Base-by-base conservation (phyloP, 2,888 invertebrate species). In the Polydesmus complanatus region DNA sequence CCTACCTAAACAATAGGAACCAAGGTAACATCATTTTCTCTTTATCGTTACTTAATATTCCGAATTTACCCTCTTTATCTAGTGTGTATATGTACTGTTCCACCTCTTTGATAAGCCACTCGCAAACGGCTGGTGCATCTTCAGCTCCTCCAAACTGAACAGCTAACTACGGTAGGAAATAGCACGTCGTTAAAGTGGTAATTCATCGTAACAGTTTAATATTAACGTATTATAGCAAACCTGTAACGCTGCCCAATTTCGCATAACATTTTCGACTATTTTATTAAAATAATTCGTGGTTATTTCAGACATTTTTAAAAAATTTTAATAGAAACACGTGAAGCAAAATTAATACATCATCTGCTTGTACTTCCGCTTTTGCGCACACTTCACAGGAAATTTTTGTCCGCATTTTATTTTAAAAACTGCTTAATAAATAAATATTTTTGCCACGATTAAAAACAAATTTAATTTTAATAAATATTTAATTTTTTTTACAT, bases 1-100 rank as follows among this genome's bases (percentile, higher is more conserved):
- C 11, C 26, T 48, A 50, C 26, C 60, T 60, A 60, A 1, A 21
- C 22, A 54, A 54, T 25, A 5, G n/a, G n/a, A n/a, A n/a, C n/a
- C n/a, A n/a, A n/a, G n/a, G n/a, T n/a, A n/a, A n/a, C n/a, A n/a
- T n/a, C n/a, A n/a, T n/a, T n/a, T n/a, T n/a, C n/a, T n/a, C n/a
- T 11, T 54, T 14, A 52, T 8, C 23, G 8, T 47, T 54, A 25
- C 14, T 54, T 8, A 14, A 14, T 56, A 25, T 14, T 14, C 5
- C 37, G n/a, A 37, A 37, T 37, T 8, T 8, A 37, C 37, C 37
- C 5, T 8, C 37, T 37, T 37, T 37, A 37, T 37, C 54, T 8
- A 3, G 5, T n/a, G 54, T 54, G 51, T 60, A 60, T 21, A n/a
- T 60, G 23, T 14, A 52, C 57, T 3, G 27, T 49, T 2, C 22